Base-by-base conservation (phyloP, 2,113 vertebrate species). In the Lepus europaeus region DNA sequence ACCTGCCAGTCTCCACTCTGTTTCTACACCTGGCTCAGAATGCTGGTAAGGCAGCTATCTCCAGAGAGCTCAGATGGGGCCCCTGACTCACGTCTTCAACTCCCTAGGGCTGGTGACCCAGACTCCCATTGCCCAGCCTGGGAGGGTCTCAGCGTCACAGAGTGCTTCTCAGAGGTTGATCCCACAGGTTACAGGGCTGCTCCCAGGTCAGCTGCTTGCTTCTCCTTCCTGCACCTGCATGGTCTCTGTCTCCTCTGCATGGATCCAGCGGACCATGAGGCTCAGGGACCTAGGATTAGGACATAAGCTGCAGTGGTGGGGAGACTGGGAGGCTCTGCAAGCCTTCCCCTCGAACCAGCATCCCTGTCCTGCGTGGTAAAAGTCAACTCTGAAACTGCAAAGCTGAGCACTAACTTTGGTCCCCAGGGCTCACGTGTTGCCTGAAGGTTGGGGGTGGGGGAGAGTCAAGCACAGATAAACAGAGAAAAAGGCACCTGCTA, bases 401-500 rank as follows among this genome's bases (percentile, higher is more conserved):
- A 59, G 64, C 59, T 79, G 29, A 73, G 78, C 66, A 93, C 45
- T 25, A 81, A 63, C 49, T 78, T 79, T n/a, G 33, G 16, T 39
- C 31, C 89, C 74, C 14, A 29, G 25, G 6, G 72, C 31, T 39
- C 39, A 3, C 17, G 4, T 73, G 70, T 59, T 87, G 31, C 20
- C 56, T 92, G 61, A 91, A 49, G 70, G 66, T n/a, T 27, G 45
- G 14, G n/a, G 9, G 3, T 2, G 0, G 23, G 25, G 19, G 9
- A 74, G 6, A 39, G 13, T 16, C 64, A 84, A 78, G 13, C 61
- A 89, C 1, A 79, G 8, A 87, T 51, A 91, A 19, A 64, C 56
- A 66, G 1, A 91, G 69, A 88, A 94, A 88, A 85, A 74, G 36
- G 49, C 49, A 83, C 45, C 45, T 56, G 61, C 39, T 72, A 69